Base-by-base conservation (phyloP, 2,113 vertebrate species). In the Stomatorhinus ivindoensis region DNA sequence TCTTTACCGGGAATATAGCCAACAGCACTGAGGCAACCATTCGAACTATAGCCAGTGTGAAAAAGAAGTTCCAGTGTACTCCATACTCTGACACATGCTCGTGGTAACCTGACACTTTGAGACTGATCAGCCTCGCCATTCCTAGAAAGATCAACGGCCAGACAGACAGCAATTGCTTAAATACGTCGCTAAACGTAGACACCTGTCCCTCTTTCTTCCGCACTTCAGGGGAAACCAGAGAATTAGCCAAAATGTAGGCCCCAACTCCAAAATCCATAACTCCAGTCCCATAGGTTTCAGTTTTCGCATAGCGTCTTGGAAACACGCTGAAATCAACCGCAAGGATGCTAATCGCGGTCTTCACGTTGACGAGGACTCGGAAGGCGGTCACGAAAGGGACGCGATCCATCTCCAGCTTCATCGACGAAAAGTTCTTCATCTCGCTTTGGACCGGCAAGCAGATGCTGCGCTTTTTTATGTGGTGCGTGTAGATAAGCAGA, bases 1-100 rank as follows among this genome's bases (percentile, higher is more conserved):
- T 93, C 2, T 58, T 93, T 51, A 91, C 90, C 1, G 97, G 96
- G 35, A 97, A 94, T 8, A 97, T 0, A 10, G 93, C 89, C 89
- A 99, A 92, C 58, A 99, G 91, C 24, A 96, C n/a, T 15, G 98
- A 97, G 4, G 97, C 96, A 80, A 95, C 87, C 27, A 98, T 91
- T 92, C 97, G 96, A 39, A 99, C 97, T 3, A 96, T 88, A 0
- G 97, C 96, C 88, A 99, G 90, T 0, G 98, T 99, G 90, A 99
- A 99, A 92, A 99, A 99, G 87, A 99, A 99, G 92, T 99, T 99
- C 98, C 98, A 99, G 91, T 99, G 98, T 88, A 98, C 92, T 0
- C 98, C 98, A 3, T 99, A 99, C 91, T 99, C 98, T 0, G 97
- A 96, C 48, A 97, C 91, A 44, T 99, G 98, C 90, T 99, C 98